These are phyloP conservation scores for Drosophila bunnanda DNA, from an alignment of 2,888 invertebrate genomes.

Conservation along the genomic window DNA sequence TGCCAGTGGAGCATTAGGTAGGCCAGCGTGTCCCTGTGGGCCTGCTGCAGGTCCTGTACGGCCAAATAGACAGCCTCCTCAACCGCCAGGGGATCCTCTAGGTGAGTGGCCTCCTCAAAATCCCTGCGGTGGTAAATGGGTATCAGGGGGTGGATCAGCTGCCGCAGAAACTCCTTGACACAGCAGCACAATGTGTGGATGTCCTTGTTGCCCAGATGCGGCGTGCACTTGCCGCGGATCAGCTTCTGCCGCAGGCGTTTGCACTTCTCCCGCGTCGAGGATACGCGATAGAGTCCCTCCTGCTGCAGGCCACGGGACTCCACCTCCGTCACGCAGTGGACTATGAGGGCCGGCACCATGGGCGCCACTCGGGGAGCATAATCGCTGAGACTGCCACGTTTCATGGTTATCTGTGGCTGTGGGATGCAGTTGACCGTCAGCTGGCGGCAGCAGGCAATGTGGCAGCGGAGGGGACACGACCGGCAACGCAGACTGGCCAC, in stretches of 20 bases:
- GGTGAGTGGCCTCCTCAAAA: slow-evolving; percentile 60
- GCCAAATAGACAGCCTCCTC: slow-evolving; percentile 61
- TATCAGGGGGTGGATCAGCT: slow-evolving; percentile 56
- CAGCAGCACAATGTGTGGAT: slow-evolving; percentile 68
- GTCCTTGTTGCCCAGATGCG: slow-evolving; percentile 66
- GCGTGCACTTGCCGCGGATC: slow-evolving; percentile 62
- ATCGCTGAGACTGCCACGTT: slow-evolving; percentile 54
- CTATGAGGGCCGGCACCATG: slow-evolving; percentile 69
- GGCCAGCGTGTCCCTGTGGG: slow-evolving; percentile 66
- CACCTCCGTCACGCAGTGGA: slow-evolving; percentile 74
- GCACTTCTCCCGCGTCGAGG: slow-evolving; percentile 69
- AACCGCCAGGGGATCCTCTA: slow-evolving; percentile 30
- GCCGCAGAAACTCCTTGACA: slow-evolving; percentile 66
- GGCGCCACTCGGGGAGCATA: slow-evolving; percentile 65
- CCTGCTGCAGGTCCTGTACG: slow-evolving; percentile 50
- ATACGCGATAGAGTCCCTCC: slow-evolving; percentile 69
- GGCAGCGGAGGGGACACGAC: slow-evolving; percentile 70
- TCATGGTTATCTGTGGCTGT: slow-evolving; percentile 52
- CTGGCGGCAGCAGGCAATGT: slow-evolving; percentile 53
- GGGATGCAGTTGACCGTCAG: slow-evolving; percentile 67
- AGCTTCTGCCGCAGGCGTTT: slow-evolving; percentile 64
- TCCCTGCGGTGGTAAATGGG: slow-evolving; percentile 52
- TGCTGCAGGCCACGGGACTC: slow-evolving; percentile 62
- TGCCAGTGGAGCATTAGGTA: slow-evolving; percentile 72
- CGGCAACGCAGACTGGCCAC: slow-evolving; percentile 62